Evolutionary conservation across 1,140 invertebrate genomes (phyloP), one percentile per base, ranked within the genome.

Genomic region (Cotesia typhae): DNA sequence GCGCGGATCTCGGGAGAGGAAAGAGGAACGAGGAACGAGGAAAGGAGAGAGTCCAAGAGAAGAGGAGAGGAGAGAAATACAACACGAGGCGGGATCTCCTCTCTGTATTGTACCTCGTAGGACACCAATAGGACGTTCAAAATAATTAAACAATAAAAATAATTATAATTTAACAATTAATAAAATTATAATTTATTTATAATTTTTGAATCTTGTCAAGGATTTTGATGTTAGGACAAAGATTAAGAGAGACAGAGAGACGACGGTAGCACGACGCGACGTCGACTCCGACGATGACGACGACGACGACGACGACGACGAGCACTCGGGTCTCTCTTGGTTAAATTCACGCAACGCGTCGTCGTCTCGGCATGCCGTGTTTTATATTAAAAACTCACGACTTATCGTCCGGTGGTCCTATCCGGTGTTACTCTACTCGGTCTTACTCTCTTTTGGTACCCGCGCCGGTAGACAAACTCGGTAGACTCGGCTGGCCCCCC

Each of bases 391-490:
- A 70, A 74, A 66, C 57, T 67, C 73, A 68, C 68, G 73, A 74
- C 68, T 82, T 80, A 80, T 83, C 81, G 76, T 77, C 80, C 41
- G 6, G 41, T 28, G 28, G 28, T 28, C 28, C 28, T 28, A 28
- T 28, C 28, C 28, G 28, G 28, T 28, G 28, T 28, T 28, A 28
- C 28, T 28, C 28, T 28, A 28, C 28, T 28, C 28, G 28, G 28
- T 28, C 28, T 28, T 28, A 28, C 76, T 81, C 82, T 81, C 82
- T 84, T 81, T 81, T 80, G 81, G 81, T 84, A 83, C 80, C 80
- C 83, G 82, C 83, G 80, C 83, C 84, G 83, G 83, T 83, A 83
- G 83, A 84, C 83, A 83, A 84, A 84, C 84, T 84, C 83, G 83
- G 82, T 82, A 82, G 82, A 82, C 81, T 83, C 82, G 80, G 80